Percentiles rank a stretch among this genome's conserved stretches.
Evolutionary conservation across 2,797 vertebrate species (phyloP).

Genomic region (Microhierax caerulescens): DNA sequence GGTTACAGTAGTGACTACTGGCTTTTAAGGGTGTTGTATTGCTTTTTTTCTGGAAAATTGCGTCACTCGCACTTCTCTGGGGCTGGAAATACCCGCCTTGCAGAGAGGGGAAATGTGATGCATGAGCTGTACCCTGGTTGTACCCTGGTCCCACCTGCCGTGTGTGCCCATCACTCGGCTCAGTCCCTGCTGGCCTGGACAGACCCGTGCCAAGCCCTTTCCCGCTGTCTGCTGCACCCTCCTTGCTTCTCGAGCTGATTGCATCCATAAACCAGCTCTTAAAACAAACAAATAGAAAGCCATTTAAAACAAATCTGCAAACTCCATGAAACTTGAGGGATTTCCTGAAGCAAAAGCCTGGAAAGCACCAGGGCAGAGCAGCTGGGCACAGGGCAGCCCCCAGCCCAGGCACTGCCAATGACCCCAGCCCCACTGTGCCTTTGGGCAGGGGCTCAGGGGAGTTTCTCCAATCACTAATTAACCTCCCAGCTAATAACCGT

Average conservation of each 20-base stretch:
- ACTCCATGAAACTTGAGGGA: fast-evolving
- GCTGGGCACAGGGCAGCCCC: fast-evolving
- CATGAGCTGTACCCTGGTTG: fast-evolving
- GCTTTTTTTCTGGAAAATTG: neutral
- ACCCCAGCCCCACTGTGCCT: neutral
- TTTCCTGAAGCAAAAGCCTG: neutral
- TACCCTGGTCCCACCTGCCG: fast-evolving
- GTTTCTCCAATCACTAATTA: neutral
- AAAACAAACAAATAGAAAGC: neutral
- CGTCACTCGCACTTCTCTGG: neutral
- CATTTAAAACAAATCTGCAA: neutral
- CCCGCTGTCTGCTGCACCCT: fast-evolving
- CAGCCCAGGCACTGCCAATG: fast-evolving
- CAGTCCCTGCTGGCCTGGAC: neutral
- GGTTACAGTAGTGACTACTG: neutral
- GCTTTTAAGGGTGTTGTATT: neutral
- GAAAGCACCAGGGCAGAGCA: neutral
- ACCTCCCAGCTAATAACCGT: neutral
- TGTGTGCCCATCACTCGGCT: neutral
- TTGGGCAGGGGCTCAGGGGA: neutral
- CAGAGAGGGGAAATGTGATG: neutral
- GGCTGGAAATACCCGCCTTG: neutral
- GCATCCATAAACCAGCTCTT: neutral
- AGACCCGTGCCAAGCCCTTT: neutral
- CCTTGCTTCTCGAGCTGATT: neutral